Evolutionary conservation across 2,797 vertebrate species (phyloP).

Genomic region (Poeciliopsis infans): DNA sequence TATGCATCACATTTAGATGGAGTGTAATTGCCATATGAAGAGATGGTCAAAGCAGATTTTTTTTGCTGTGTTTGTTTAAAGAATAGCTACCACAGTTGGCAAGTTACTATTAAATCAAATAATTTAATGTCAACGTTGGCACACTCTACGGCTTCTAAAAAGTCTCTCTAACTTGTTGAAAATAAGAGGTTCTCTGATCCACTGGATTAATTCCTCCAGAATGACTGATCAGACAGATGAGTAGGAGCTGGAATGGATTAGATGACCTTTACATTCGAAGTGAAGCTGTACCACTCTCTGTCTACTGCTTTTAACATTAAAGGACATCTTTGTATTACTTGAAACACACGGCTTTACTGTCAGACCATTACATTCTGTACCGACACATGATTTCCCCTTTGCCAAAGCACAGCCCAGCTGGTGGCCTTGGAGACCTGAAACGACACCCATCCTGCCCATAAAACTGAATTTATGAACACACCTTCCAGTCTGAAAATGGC

Average conservation of each 20-base stretch:
- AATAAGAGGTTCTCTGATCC: conserved; percentile 73
- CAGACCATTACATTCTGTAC: conserved; percentile 51
- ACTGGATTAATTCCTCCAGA: conserved; percentile 70
- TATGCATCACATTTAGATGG: conserved; percentile 62
- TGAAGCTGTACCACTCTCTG: conserved; percentile 40
- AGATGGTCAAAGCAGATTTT: conserved; percentile 41
- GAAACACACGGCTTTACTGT: conserved; percentile 60
- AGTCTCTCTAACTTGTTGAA: conserved; percentile 50
- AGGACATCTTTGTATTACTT: conserved; percentile 63
- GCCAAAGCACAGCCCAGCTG: conserved; percentile 71
- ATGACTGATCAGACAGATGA: conserved; percentile 71
- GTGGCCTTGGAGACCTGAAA: conserved; percentile 74
- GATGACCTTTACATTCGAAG: conserved; percentile 74
- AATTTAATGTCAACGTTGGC: conserved; percentile 72
- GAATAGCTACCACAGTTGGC: conserved; percentile 61
- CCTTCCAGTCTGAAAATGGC: conserved; percentile 72
- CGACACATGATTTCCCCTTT: conserved; percentile 52
- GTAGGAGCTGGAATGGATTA: conserved; percentile 77
- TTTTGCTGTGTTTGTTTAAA: conserved; percentile 49
- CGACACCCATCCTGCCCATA: conserved; percentile 76
- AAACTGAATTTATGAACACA: conserved; percentile 75
- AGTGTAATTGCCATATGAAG: conserved; percentile 38
- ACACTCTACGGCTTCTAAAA: conserved; percentile 37
- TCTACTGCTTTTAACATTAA: conserved; percentile 67
- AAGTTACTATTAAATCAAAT: conserved; percentile 73